Percentiles rank a stretch among this genome's conserved stretches.
These are phyloP conservation scores for Silurus lanzhouensis DNA, from an alignment of 2,797 vertebrate species.

Conservation along the genomic window DNA sequence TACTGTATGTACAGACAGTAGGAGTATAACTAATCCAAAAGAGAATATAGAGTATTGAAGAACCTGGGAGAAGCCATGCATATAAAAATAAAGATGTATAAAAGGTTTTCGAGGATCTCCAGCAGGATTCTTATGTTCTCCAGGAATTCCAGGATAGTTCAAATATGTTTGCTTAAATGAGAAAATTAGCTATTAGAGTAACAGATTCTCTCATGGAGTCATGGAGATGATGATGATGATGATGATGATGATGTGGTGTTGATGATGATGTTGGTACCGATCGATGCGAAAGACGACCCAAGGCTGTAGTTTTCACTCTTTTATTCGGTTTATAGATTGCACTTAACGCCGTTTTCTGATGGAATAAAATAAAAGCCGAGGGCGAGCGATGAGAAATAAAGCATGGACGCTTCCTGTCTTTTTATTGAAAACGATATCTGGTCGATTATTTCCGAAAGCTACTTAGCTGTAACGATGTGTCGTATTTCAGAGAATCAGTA, in stretches of 20 bases:
- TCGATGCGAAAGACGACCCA: conserved; percentile 46
- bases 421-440: conserved; percentile 50
- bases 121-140: too few species aligned
- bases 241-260: conserved; percentile 30
- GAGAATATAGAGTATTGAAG: neutral
- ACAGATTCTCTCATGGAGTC: conserved; percentile 39
- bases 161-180: conserved; percentile 25
- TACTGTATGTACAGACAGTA: too few species aligned
- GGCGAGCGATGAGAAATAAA: conserved; percentile 53
- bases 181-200: conserved; percentile 46
- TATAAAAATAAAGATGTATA: too few species aligned
- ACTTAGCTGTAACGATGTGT: neutral
- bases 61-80: neutral
- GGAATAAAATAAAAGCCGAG: conserved; percentile 53
- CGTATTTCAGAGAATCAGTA: conserved; percentile 7
- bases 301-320: conserved; percentile 41
- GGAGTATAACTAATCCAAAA: neutral
- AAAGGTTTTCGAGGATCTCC: neutral
- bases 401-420: conserved; percentile 31
- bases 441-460: conserved; percentile 40
- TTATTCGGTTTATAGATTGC: conserved; percentile 57
- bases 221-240: neutral
- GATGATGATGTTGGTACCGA: conserved; percentile 39
- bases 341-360: conserved; percentile 49
- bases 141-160: conserved; percentile 6